Evolutionary conservation across 2,113 vertebrate species (phyloP).

Genomic region (Paramormyrops kingsleyae): DNA sequence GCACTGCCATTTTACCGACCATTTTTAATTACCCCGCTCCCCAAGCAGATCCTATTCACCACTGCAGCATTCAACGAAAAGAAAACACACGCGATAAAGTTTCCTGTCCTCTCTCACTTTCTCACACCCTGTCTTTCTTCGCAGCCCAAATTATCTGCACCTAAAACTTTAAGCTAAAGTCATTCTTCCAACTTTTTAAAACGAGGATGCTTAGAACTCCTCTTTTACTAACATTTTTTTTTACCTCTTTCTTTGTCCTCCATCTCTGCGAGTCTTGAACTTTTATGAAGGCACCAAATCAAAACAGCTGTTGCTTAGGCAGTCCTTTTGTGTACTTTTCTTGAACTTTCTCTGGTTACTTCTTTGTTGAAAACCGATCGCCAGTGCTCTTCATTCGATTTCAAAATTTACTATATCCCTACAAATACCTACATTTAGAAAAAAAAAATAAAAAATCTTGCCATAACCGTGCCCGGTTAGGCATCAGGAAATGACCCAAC

Average conservation of each 20-base stretch:
- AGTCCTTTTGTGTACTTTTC: neutral
- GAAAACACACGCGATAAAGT: neutral
- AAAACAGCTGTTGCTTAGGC: conserved; percentile 12
- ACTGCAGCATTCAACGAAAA: neutral
- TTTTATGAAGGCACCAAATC: neutral
- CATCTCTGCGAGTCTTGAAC: neutral
- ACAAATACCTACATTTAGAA: neutral
- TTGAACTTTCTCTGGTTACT: neutral
- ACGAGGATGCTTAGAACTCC: neutral
- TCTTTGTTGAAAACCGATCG: neutral
- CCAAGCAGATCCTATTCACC: conserved; percentile 6
- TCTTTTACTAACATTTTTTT: neutral
- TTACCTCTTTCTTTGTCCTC: conserved; percentile 25
- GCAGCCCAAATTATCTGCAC: neutral
- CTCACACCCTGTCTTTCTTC: neutral
- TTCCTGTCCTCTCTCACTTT: neutral
- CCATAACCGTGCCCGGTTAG: conserved; percentile 43
- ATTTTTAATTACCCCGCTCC: conserved; percentile 33
- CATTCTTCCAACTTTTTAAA: neutral
- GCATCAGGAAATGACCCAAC: conserved; percentile 48
- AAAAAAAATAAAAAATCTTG: conserved; percentile 23
- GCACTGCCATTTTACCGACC: conserved; percentile 18
- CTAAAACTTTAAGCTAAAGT: neutral
- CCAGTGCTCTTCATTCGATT: neutral
- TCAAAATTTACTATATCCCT: neutral